Conservation (phyloP, 1,140 invertebrate species). For the Diabrotica virgifera region DNA sequence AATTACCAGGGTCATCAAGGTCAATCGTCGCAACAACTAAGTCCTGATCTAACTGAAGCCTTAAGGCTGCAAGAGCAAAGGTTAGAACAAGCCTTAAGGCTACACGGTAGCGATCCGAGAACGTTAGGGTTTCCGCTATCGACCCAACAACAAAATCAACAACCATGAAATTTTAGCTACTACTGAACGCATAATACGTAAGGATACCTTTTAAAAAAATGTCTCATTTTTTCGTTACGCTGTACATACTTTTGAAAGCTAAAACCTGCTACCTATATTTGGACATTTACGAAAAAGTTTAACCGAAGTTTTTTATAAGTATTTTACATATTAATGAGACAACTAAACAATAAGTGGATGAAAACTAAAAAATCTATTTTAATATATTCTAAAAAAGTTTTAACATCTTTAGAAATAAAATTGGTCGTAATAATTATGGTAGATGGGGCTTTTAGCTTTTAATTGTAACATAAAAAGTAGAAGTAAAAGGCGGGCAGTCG, state of each 20-base stretch:
- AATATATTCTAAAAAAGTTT: no score
- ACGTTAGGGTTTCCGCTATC: slow-evolving; percentile 61
- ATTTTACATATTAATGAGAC: not conserved
- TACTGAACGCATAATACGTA: slow-evolving; percentile 49
- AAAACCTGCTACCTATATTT: not conserved
- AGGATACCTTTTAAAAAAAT: slow-evolving; percentile 9
- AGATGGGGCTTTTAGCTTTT: no score
- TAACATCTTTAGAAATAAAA: no score
- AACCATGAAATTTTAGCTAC: slow-evolving; percentile 62
- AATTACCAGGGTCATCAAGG: slow-evolving; percentile 51
- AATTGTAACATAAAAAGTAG: not conserved
- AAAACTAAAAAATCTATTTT: not conserved
- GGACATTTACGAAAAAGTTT: not conserved
- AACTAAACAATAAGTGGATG: not conserved
- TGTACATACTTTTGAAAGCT: not conserved
- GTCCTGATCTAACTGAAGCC: slow-evolving; percentile 65
- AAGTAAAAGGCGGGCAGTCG: not conserved
- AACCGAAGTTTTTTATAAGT: not conserved
- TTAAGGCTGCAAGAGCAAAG: slow-evolving; percentile 75
- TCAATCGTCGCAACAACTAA: slow-evolving; percentile 52
- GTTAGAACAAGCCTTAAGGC: slow-evolving; percentile 74
- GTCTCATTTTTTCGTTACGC: not conserved
- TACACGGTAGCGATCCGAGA: slow-evolving; percentile 66
- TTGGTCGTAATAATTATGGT: no score
- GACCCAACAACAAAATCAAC: slow-evolving; percentile 54